Evolutionary conservation across 2,888 invertebrate genomes (phyloP).

Genomic region (Tachina fera): DNA sequence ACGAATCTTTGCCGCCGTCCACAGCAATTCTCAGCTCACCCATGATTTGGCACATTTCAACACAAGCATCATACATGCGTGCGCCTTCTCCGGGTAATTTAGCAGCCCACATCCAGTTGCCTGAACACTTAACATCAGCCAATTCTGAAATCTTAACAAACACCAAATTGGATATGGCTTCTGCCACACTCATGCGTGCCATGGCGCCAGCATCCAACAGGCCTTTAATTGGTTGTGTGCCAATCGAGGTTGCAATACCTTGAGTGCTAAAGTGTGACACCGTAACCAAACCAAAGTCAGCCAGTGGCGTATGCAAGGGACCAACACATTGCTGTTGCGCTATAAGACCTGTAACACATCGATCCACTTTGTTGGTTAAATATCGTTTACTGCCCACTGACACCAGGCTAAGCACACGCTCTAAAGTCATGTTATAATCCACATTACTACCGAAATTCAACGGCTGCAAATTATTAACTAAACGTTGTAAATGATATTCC

Average conservation of each 20-base stretch:
- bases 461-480: slow-evolving; percentile 67
- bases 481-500: slow-evolving; percentile 84
- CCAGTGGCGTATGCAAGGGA: slow-evolving; percentile 96
- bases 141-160: slow-evolving; percentile 87
- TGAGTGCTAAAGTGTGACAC: slow-evolving; percentile 91
- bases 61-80: slow-evolving; percentile 92
- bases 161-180: slow-evolving; percentile 95
- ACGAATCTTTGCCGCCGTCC: slow-evolving; percentile 98
- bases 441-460: slow-evolving; percentile 83
- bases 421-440: slow-evolving; percentile 79
- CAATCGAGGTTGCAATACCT: slow-evolving; percentile 97
- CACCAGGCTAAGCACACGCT: slow-evolving; percentile 92
- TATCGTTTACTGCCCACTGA: slow-evolving; percentile 97
- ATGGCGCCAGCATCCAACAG: slow-evolving; percentile 91
- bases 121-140: slow-evolving; percentile 97
- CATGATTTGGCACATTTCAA: slow-evolving; percentile 94
- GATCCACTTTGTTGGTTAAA: slow-evolving; percentile 96
- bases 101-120: slow-evolving; percentile 99
- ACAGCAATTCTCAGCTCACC: slow-evolving; percentile 91
- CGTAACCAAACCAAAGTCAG: slow-evolving; percentile 96
- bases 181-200: slow-evolving; percentile 96
- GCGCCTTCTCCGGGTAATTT: slow-evolving; percentile 97
- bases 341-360: slow-evolving; percentile 96
- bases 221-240: slow-evolving; percentile 97
- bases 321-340: slow-evolving; percentile 99